A percentile compares a stretch with the other conserved stretches of the same genome.
Conservation (phyloP, 2,888 invertebrate species). For the Branchipolynoe longqiensis region DNA sequence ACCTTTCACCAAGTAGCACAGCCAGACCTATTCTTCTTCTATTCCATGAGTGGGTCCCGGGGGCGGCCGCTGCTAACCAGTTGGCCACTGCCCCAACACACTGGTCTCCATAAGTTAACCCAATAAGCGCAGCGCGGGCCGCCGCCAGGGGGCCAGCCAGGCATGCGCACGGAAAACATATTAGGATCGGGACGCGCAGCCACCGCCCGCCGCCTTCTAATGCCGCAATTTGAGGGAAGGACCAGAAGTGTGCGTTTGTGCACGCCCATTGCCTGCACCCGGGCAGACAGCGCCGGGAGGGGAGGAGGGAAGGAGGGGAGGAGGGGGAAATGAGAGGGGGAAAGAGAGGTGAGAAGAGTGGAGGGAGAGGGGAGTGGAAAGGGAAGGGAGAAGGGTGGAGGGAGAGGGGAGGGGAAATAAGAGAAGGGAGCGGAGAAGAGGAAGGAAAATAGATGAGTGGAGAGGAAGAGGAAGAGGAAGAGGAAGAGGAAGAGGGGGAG, state of each 20-base stretch:
- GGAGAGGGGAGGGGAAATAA: no score
- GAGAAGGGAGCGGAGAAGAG: no score
- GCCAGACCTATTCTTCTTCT: no score
- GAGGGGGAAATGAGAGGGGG: background rate
- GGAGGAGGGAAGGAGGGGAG: background rate
- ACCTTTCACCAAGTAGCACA: no score
- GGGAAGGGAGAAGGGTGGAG: no score
- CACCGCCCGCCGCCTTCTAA: background rate
- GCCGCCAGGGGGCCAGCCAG: background rate
- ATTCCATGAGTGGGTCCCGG: no score
- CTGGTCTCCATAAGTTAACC: constrained; percentile 16
- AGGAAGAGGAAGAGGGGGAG: no score
- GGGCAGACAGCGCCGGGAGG: background rate
- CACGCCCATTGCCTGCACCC: background rate
- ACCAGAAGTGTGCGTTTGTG: background rate
- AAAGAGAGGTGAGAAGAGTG: no score
- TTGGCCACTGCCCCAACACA: background rate
- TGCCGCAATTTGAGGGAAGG: constrained; percentile 35
- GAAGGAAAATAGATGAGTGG: no score
- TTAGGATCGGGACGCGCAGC: constrained; percentile 6
- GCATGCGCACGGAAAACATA: background rate
- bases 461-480: no score
- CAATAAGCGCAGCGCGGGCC: background rate
- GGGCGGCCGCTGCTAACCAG: no score
- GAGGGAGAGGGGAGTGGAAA: no score